Conservation (phyloP, 2,888 invertebrate species). For the Anthoptus insignis region DNA sequence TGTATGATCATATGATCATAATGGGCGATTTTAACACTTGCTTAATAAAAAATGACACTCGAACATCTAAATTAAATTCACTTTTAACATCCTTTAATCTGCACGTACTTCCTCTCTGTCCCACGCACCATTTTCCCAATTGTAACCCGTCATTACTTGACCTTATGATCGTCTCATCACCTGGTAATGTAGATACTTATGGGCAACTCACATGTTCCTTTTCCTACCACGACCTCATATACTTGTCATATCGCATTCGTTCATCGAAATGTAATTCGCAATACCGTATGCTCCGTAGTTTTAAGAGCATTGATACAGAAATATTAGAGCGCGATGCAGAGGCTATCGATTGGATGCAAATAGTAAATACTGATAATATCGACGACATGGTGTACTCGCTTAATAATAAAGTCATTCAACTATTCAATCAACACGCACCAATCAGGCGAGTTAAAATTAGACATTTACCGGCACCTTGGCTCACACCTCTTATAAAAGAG, state of each 20-base stretch:
- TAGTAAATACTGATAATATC: not conserved
- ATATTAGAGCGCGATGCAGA: not conserved
- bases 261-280: not conserved
- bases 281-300: not conserved
- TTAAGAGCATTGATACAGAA: conserved; percentile 4
- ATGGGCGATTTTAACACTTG: too few relatives aligned
- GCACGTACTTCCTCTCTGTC: too few relatives aligned
- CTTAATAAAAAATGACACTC: too few relatives aligned
- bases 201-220: conserved; percentile 2
- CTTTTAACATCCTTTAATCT: too few relatives aligned
- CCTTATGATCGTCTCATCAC: not conserved
- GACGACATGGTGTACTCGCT: not conserved
- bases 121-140: too few relatives aligned
- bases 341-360: not conserved
- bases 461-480: conserved; percentile 26
- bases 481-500: not conserved
- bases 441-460: conserved; percentile 10
- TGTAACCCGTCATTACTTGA: not conserved
- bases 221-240: not conserved
- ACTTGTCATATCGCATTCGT: not conserved
- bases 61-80: too few relatives aligned
- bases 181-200: not conserved
- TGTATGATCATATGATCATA: not conserved
- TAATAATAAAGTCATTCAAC: not conserved
- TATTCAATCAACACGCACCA: conserved; percentile 20